phyloP scores from a whole-genome alignment of 1,140 invertebrate species.

The Drosophila parabipectinata region DNA sequence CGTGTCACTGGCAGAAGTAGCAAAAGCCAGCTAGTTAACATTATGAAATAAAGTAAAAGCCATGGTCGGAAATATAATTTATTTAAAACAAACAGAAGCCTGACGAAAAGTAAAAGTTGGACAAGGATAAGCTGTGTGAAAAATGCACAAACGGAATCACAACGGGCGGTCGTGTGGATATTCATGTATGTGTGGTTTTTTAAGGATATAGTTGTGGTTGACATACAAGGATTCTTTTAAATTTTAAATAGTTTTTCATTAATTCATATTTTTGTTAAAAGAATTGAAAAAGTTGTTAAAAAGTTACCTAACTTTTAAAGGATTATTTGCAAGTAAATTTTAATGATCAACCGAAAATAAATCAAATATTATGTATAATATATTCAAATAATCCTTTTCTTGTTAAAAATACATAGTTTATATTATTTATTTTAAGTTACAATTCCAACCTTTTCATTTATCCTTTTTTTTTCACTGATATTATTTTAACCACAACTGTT shows the following conservation, averaged over 20 bases:
- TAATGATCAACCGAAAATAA: too few species aligned
- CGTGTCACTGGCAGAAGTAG: slow-evolving; percentile 12
- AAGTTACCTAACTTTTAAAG: too few species aligned
- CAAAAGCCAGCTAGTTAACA: slow-evolving; percentile 17
- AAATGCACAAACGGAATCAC: slow-evolving; percentile 25
- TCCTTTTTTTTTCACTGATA: not conserved
- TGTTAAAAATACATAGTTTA: not conserved
- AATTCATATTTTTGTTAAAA: too few species aligned
- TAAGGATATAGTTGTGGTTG: not conserved
- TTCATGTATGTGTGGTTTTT: slow-evolving; percentile 2
- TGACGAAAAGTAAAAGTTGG: slow-evolving; percentile 48
- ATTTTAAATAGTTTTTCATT: not conserved
- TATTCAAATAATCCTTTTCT: not conserved
- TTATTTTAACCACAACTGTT: not conserved
- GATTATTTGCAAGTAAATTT: too few species aligned
- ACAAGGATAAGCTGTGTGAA: slow-evolving; percentile 30
- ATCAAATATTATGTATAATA: too few species aligned
- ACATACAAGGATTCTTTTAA: not conserved
- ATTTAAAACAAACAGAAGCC: slow-evolving; percentile 59
- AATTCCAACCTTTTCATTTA: not conserved
- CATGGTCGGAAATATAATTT: slow-evolving; percentile 51
- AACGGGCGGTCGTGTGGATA: slow-evolving; percentile 3
- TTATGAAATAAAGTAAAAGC: slow-evolving; percentile 33
- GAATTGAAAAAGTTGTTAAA: too few species aligned
- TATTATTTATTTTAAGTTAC: not conserved